phyloP scores from a whole-genome alignment of 2,113 vertebrate species.

The Cranoglanis bouderius region DNA sequence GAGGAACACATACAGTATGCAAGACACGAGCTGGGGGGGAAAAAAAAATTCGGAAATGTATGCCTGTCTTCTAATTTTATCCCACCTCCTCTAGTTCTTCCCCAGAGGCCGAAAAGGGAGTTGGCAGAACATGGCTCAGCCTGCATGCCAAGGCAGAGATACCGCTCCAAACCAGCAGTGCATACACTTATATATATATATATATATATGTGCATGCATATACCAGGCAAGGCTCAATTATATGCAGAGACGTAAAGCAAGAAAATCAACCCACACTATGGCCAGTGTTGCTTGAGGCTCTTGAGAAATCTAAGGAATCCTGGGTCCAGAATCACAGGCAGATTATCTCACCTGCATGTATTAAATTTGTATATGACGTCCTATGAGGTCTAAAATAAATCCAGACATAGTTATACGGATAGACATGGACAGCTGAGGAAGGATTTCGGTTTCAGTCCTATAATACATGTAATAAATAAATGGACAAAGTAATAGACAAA shows the following conservation, averaged over 20 bases:
- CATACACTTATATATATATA: background rate
- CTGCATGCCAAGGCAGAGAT: conserved; percentile 48
- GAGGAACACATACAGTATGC: background rate
- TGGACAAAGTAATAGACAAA: background rate
- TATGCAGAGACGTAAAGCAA: background rate
- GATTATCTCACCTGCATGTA: background rate
- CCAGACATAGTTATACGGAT: background rate
- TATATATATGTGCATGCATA: background rate
- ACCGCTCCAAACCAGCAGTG: background rate
- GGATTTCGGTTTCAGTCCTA: background rate
- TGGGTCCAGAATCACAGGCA: background rate
- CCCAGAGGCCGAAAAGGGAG: conserved; percentile 51
- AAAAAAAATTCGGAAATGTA: conserved; percentile 40
- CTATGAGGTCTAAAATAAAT: background rate
- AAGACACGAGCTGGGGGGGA: background rate
- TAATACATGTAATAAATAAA: background rate
- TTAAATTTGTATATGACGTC: background rate
- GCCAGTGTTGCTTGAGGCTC: background rate
- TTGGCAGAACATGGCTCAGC: conserved; percentile 45
- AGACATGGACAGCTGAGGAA: conserved; percentile 6
- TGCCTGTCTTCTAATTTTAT: conserved; percentile 56
- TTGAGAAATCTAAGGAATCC: background rate
- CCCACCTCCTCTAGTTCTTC: conserved; percentile 50
- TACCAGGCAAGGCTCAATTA: background rate
- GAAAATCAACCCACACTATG: background rate